Conservation (phyloP, 2,888 invertebrate species). For the Drosophila trichaetosa region DNA sequence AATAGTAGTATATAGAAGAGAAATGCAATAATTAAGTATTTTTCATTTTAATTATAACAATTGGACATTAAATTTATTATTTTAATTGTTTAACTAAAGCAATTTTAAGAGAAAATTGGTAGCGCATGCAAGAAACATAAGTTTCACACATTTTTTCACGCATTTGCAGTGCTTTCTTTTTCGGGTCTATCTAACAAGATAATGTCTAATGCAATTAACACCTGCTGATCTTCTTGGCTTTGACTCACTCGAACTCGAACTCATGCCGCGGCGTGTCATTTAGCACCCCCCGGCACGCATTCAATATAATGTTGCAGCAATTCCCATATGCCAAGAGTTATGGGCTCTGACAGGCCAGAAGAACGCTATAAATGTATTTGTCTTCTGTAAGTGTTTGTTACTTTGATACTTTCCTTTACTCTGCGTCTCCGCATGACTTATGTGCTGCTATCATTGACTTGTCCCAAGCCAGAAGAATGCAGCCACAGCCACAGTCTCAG, state of each 20-base stretch:
- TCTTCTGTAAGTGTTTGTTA: constrained; percentile 6
- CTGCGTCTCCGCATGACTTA: constrained; percentile 36
- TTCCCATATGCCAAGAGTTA: constrained; percentile 2
- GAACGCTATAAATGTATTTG: constrained; percentile 16
- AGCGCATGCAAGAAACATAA: neutral
- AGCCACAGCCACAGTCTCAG: neutral
- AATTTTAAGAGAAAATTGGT: neutral
- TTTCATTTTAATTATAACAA: neutral
- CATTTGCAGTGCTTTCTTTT: constrained; percentile 36
- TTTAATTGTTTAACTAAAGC: neutral
- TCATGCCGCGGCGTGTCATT: neutral
- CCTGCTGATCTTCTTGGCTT: constrained; percentile 47
- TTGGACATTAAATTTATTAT: neutral
- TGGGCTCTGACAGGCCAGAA: neutral
- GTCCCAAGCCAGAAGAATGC: constrained; percentile 13
- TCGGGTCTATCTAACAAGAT: constrained; percentile 15
- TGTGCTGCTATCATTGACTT: constrained; percentile 36
- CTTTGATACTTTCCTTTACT: constrained; percentile 39
- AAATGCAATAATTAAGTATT: neutral
- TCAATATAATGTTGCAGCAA: constrained; percentile 22
- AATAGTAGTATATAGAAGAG: neutral
- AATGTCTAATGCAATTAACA: constrained; percentile 43
- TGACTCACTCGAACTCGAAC: constrained; percentile 10
- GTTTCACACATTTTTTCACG: constrained; percentile 8
- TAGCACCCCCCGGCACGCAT: constrained; percentile 21